A percentile compares a stretch with the other conserved stretches of the same genome.
phyloP scores from a whole-genome alignment of 2,888 invertebrate species.

The Oxycera nigricornis region DNA sequence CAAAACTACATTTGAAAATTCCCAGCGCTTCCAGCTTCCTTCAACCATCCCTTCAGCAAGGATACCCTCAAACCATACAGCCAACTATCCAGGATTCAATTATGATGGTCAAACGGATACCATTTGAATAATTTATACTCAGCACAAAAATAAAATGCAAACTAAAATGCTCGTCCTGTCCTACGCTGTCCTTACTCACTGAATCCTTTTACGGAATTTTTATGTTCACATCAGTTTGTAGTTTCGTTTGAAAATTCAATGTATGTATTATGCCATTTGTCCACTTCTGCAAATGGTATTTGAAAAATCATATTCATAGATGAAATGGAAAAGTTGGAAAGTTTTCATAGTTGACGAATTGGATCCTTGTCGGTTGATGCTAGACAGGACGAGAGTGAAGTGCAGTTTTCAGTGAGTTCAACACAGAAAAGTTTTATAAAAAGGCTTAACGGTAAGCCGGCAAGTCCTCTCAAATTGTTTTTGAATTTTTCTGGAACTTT shows the following conservation, averaged over 20 bases:
- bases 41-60: background rate
- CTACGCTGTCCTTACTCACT: background rate
- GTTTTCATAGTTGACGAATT: background rate
- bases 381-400: background rate
- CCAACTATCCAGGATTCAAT: conserved; percentile 14
- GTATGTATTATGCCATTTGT: conserved; percentile 21
- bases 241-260: background rate
- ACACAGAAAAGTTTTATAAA: background rate
- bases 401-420: background rate
- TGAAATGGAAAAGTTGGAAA: no score
- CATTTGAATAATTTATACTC: conserved; percentile 30
- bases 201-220: background rate
- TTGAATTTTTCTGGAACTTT: no score
- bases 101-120: conserved; percentile 23
- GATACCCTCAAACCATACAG: background rate
- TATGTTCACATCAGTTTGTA: background rate
- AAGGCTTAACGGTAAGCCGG: no score
- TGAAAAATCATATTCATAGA: background rate
- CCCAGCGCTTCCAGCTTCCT: background rate
- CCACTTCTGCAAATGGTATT: conserved; percentile 17
- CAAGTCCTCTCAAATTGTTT: no score
- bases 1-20: background rate
- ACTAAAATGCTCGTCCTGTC: no score
- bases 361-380: background rate
- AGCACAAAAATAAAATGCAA: conserved; percentile 7